These are phyloP conservation scores for Pseudomyrmex dendroicus DNA, from an alignment of 1,140 invertebrate species.

Conservation along the genomic window DNA sequence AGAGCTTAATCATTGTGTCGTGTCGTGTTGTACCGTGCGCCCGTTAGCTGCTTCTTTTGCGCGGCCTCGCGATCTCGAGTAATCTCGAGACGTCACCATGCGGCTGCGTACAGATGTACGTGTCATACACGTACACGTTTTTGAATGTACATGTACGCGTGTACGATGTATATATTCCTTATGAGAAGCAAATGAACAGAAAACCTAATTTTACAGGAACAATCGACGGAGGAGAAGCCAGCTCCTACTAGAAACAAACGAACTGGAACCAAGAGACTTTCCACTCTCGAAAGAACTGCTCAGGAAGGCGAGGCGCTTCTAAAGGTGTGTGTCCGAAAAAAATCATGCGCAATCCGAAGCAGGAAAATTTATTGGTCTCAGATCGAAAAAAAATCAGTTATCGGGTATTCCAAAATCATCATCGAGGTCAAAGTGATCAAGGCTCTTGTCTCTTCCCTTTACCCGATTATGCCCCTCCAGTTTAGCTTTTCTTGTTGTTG, in stretches of 20 bases:
- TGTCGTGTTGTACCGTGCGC: slow-evolving; percentile 15
- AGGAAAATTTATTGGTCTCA: neutral
- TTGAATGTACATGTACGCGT: neutral
- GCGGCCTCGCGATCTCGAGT: neutral
- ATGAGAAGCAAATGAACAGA: neutral
- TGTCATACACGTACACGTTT: too few species aligned
- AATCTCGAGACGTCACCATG: slow-evolving; percentile 47
- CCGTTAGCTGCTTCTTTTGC: slow-evolving; percentile 13
- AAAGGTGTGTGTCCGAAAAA: slow-evolving; percentile 77
- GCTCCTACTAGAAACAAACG: slow-evolving; percentile 83
- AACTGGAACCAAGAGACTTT: slow-evolving; percentile 82
- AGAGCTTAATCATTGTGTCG: slow-evolving; percentile 63
- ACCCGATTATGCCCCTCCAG: slow-evolving; percentile 66
- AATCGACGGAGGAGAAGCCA: slow-evolving; percentile 81
- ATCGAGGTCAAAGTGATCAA: slow-evolving; percentile 19
- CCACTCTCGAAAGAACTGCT: slow-evolving; percentile 84
- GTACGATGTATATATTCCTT: neutral
- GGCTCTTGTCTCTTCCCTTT: slow-evolving; percentile 4
- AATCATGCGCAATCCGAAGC: neutral
- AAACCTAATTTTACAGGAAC: slow-evolving; percentile 75
- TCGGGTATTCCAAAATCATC: slow-evolving; percentile 27
- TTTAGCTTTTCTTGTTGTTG: slow-evolving; percentile 68
- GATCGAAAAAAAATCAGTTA: neutral
- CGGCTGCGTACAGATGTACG: slow-evolving; percentile 15
- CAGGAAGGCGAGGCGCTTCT: slow-evolving; percentile 84